Evolutionary conservation across 2,888 invertebrate species (phyloP).

Genomic region (Lochmaea capreae): DNA sequence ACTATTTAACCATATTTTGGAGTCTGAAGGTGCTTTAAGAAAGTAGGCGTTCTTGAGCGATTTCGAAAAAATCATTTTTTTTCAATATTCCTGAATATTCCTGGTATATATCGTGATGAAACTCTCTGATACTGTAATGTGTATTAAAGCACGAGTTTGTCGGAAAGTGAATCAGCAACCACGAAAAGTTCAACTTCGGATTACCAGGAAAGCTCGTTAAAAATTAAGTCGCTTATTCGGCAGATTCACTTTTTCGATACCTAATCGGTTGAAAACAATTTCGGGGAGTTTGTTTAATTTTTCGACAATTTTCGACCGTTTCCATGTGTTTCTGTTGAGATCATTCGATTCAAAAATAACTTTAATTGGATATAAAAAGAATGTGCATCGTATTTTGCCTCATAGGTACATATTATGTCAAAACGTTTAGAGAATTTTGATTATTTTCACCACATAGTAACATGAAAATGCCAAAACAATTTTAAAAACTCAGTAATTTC

Average conservation of each 20-base stretch:
- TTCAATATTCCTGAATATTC: background rate
- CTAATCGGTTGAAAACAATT: conserved; percentile 31
- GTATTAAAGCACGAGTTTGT: background rate
- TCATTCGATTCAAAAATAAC: conserved; percentile 14
- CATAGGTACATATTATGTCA: too few species aligned
- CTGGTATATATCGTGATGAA: conserved; percentile 17
- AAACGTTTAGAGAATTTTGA: too few species aligned
- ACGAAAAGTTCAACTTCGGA: conserved; percentile 29
- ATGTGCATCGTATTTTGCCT: background rate
- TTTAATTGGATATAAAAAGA: background rate
- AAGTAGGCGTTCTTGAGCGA: too few species aligned
- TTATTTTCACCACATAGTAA: too few species aligned
- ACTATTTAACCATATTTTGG: too few species aligned
- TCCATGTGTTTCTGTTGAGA: conserved; percentile 13
- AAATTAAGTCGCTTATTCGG: conserved; percentile 36
- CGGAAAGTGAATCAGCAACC: conserved; percentile 12
- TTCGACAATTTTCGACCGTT: conserved; percentile 26
- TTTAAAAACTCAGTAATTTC: too few species aligned
- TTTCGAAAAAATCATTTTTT: background rate
- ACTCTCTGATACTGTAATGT: conserved; percentile 21
- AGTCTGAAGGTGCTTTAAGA: too few species aligned
- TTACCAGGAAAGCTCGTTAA: conserved; percentile 36
- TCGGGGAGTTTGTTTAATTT: conserved; percentile 27
- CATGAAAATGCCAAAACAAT: too few species aligned
- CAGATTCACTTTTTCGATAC: conserved; percentile 30